Base-by-base conservation (phyloP, 2,113 vertebrate species). In the Willisornis vidua region DNA sequence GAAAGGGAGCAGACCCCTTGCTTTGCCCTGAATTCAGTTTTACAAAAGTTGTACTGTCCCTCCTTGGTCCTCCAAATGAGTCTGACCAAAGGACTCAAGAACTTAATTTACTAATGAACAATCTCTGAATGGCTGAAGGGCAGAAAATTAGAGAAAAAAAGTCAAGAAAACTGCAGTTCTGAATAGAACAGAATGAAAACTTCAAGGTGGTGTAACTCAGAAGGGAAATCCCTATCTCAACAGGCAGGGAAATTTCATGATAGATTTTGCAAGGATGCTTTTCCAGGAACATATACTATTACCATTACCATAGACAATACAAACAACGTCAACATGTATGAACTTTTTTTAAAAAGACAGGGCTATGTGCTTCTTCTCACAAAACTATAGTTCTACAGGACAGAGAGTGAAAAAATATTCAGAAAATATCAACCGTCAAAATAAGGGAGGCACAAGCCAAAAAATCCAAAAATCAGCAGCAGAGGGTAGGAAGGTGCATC, bases 1-100 rank as follows among this genome's bases (percentile, higher is more conserved):
- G 3, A 76, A 68, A 37, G 9, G 28, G 43, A 65, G 11, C 1
- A 29, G 61, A 3, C 7, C 0, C 1, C 10, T 37, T 33, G 13
- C 22, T 55, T 85, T 33, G 14, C 19, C 14, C 13, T 67, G 16
- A 79, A 62, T 52, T 66, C 10, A 35, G 11, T 75, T 85, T 82
- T 70, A 74, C 8, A 51, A 57, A 84, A 57, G 41, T 25, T n/a
- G 25, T 25, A 14, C 26, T 63, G 9, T 16, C 20, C 6, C 7
- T 51, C 23, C 28, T 55, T 35, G 13, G 15, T 77, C 14, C 15
- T 81, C 17, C 52, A 74, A 81, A 81, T 29, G 14, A 77, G 7
- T 76, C 68, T 49, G 19, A 65, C 19, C 22, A 57, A 81, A 74
- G 7, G 12, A 78, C 43, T 67, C 14, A 63, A 57, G 7, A 66